Evolutionary conservation across 2,797 vertebrate genomes (phyloP), one percentile per base, ranked within the genome.

Genomic region (Potorous gilbertii): DNA sequence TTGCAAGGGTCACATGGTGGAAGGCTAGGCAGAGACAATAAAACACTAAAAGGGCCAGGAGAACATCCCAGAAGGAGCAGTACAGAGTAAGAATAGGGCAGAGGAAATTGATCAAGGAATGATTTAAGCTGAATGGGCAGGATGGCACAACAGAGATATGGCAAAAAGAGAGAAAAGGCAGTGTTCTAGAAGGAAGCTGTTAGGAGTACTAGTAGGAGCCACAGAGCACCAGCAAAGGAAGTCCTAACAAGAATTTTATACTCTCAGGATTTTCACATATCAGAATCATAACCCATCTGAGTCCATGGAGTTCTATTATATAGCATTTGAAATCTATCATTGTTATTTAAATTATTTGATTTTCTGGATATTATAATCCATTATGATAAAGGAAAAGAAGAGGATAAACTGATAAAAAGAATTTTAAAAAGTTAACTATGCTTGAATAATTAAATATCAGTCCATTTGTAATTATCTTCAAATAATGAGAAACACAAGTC

Each of bases 31-130:
- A 6, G 18, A 40, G 34, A 92, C 18, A 94, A 81, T 90, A 96
- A 96, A 46, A 92, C 50, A 89, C 57, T 40, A 62, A 90, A 94
- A 94, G 95, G 90, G 29, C 18, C 54, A 59, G 90, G 89, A 91
- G n/a, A 46, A n/a, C 96, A 40, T n/a, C 50, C 50, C 5, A 10
- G 31, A 93, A 90, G 95, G 34, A 27, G 2, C 4, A 93, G 91
- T 40, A 94, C 8, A 91, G 96, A 96, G 92, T 18, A 14, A 56
- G 24, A 24, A 93, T 46, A 1, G 18, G 40, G 18, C 18, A 81
- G 18, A 40, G 6, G 40, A 81, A 81, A 46, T 46, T 46, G n/a
- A n/a, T 56, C 46, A 50, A 54, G n/a, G 40, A 40, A 55, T 62
- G 1, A 8, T 12, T 95, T 57, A 27, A 91, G 66, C 50, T 81